These are phyloP conservation scores for Leptura quadrifasciata DNA, from an alignment of 2,888 invertebrate genomes.

Conservation along the genomic window DNA sequence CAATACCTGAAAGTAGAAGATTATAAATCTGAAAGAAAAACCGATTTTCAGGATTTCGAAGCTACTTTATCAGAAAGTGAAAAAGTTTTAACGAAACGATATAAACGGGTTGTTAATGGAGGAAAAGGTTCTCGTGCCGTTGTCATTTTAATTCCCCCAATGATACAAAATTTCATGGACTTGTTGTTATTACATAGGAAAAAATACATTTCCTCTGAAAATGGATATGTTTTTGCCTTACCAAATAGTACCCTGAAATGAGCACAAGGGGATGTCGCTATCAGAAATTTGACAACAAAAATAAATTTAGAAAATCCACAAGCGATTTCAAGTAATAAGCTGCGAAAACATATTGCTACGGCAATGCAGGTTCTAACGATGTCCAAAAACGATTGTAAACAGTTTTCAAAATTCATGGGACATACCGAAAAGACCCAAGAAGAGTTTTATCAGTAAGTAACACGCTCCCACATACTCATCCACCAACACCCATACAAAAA, in stretches of 20 bases:
- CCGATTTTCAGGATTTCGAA: conserved; percentile 12
- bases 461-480: no score
- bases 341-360: no score
- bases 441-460: no score
- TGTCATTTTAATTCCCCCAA: conserved; percentile 28
- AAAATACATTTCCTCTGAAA: conserved; percentile 56
- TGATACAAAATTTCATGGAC: no score
- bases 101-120: conserved; percentile 20
- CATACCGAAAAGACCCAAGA: no score
- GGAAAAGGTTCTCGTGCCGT: conserved; percentile 16
- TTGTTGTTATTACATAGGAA: conserved; percentile 52
- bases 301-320: no score
- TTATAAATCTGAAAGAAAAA: conserved; percentile 13
- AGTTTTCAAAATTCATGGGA: no score
- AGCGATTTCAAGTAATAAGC: no score
- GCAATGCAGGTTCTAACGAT: no score
- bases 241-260: conserved; percentile 56
- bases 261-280: conserved; percentile 59
- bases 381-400: no score
- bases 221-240: conserved; percentile 59
- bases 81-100: conserved; percentile 13
- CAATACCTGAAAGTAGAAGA: no score
- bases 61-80: conserved; percentile 8
- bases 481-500: no score
- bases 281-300: conserved; percentile 51